Evolutionary conservation across 2,888 invertebrate genomes (phyloP).

Genomic region (Tridacna crocea): DNA sequence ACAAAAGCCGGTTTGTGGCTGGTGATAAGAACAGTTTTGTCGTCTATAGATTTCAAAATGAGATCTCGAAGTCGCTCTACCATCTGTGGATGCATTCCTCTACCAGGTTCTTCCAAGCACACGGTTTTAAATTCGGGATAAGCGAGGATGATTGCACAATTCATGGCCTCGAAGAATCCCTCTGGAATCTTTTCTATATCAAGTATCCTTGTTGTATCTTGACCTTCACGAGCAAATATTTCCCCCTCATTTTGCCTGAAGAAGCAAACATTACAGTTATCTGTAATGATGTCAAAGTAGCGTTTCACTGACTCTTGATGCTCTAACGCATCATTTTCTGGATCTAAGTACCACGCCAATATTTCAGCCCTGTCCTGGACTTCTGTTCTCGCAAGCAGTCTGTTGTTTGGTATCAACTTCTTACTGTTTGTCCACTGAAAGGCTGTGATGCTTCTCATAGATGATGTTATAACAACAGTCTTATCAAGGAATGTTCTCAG

Average conservation of each 20-base stretch:
- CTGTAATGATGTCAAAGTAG: constrained; percentile 15
- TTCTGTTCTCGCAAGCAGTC: background rate
- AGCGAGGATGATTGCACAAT: constrained; percentile 13
- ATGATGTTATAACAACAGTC: background rate
- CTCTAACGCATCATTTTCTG: background rate
- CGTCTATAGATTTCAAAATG: background rate
- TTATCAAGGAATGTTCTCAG: background rate
- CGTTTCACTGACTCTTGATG: background rate
- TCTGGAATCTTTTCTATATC: constrained; percentile 20
- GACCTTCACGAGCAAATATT: background rate
- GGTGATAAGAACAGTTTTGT: constrained; percentile 7
- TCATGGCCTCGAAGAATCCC: constrained; percentile 22
- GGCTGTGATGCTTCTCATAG: background rate
- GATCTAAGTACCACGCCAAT: constrained; percentile 23
- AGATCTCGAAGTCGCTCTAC: constrained; percentile 21
- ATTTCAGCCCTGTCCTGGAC: constrained; percentile 36
- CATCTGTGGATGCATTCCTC: constrained; percentile 37
- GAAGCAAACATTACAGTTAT: background rate
- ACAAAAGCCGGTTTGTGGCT: constrained; percentile 11
- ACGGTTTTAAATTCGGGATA: constrained; percentile 14
- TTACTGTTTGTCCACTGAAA: constrained; percentile 7
- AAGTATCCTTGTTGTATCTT: background rate
- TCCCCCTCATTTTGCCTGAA: background rate
- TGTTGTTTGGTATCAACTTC: background rate
- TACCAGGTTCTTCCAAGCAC: constrained; percentile 27